These are phyloP conservation scores for Liasis olivaceus DNA, from an alignment of 2,797 vertebrate species.

Conservation along the genomic window DNA sequence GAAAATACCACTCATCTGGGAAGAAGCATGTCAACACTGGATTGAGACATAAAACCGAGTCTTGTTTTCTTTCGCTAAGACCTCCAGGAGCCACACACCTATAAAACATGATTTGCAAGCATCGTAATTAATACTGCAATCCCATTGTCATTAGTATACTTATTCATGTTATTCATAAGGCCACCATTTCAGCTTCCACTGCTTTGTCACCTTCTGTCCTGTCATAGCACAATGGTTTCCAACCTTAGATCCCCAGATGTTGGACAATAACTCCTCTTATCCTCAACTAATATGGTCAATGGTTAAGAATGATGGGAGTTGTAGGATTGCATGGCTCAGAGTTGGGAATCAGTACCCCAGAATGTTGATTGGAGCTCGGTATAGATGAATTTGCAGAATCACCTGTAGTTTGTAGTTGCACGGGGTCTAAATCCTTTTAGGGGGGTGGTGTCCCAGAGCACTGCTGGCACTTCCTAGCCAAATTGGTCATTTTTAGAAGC, in stretches of 20 bases:
- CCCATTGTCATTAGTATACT: slow-evolving; percentile 39
- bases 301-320: background rate
- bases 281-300: background rate
- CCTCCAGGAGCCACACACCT: slow-evolving; percentile 29
- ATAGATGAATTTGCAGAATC: background rate
- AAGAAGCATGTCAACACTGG: slow-evolving; percentile 37
- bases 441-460: no score
- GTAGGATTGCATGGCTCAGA: background rate
- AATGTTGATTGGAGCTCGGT: background rate
- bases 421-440: background rate
- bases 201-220: background rate
- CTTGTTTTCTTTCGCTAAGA: slow-evolving; percentile 56
- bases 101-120: slow-evolving; percentile 40
- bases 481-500: background rate
- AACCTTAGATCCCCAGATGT: background rate
- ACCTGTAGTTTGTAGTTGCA: background rate
- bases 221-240: background rate
- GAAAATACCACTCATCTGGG: slow-evolving; percentile 49
- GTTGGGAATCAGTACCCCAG: background rate
- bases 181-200: background rate
- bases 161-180: no score
- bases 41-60: slow-evolving; percentile 56
- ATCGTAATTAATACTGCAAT: slow-evolving; percentile 13
- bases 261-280: background rate
- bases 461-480: no score